These are phyloP conservation scores for Eristalis pertinax DNA, from an alignment of 2,888 invertebrate genomes.

Conservation along the genomic window DNA sequence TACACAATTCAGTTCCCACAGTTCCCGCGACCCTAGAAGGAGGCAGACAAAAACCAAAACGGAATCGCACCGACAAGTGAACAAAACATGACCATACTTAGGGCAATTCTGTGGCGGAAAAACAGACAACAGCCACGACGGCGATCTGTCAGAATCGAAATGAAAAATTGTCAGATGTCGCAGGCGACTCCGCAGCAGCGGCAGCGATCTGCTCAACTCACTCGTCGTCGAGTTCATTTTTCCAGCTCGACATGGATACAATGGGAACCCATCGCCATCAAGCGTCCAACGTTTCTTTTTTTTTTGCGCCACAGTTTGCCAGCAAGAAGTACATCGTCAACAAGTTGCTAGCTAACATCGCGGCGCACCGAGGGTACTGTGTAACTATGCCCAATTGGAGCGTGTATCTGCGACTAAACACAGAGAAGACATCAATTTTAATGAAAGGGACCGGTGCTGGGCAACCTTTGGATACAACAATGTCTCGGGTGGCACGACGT, in stretches of 20 bases:
- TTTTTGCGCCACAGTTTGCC: not conserved
- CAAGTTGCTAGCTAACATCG: not conserved
- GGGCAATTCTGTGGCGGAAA: not conserved
- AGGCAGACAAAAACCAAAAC: conserved; percentile 4
- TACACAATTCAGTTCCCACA: conserved; percentile 40
- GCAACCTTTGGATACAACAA: conserved; percentile 18
- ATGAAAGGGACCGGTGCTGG: conserved; percentile 52
- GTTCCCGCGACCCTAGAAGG: not conserved
- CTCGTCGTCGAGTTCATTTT: conserved; percentile 27
- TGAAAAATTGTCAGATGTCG: conserved; percentile 64
- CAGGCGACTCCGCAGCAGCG: conserved; percentile 2
- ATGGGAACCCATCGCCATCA: conserved; percentile 33
- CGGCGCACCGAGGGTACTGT: not conserved
- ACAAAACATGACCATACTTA: conserved; percentile 46
- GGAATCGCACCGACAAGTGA: conserved; percentile 36
- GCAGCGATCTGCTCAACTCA: conserved; percentile 14
- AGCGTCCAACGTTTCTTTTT: not conserved
- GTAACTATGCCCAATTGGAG: conserved; percentile 31
- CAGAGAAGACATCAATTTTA: conserved; percentile 50
- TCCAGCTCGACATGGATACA: conserved; percentile 20
- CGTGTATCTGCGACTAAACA: conserved; percentile 42
- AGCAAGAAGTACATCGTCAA: not conserved
- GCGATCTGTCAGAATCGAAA: conserved; percentile 65
- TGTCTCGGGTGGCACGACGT: not conserved
- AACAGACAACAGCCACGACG: conserved; percentile 1